Base-by-base conservation (phyloP, 2,888 invertebrate species). In the Elysia crispata region DNA sequence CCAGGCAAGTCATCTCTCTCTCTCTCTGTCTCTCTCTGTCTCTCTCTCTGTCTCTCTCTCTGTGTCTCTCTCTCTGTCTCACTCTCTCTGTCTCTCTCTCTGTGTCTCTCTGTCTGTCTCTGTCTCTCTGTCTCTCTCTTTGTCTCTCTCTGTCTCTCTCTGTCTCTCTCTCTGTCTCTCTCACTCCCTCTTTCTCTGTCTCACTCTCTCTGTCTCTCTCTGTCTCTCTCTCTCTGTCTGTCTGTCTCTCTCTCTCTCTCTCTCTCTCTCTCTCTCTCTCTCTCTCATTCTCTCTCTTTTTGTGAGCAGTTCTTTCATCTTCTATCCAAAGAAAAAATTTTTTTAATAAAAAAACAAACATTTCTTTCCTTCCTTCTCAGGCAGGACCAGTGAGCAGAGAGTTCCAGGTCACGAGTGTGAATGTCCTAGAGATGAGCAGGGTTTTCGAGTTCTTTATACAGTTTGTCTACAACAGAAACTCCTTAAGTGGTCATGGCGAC, bases 21-120 rank as follows among this genome's bases (percentile, higher is more conserved):
- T 73, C 50, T 15, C 50, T 25, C 54, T 73, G 50, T 73, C 54
- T 50, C 73, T 25, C 54, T 73, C 50, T 50, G 8, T 73, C 73
- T 50, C 54, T 67, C 31, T 69, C 74, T 75, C 75, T 75, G 62
- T 62, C 75, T 62, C 60, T 75, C 33, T 33, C 41, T 75, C 75
- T 75, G 62, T 62, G 62, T 62, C 75, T 75, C 41, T 66, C 25
- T 8, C 13, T 13, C 33, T 33, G 30, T 62, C 30, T 18, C 74
- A 30, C 31, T 60, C 54, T n/a, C 73, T 73, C 49, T 25, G 50
- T 25, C n/a, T 54, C 5, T 73, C 25, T 73, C 28, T 66, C 31
- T 76, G 6, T 50, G 1, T 15, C 1, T 66, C 5, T 66, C 66
- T 25, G 3, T 30, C 23, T 66, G 3, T 66, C 30, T 66, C 3